Conservation (phyloP, 2,888 invertebrate genomes). For the Notocelia uddmanniana region DNA sequence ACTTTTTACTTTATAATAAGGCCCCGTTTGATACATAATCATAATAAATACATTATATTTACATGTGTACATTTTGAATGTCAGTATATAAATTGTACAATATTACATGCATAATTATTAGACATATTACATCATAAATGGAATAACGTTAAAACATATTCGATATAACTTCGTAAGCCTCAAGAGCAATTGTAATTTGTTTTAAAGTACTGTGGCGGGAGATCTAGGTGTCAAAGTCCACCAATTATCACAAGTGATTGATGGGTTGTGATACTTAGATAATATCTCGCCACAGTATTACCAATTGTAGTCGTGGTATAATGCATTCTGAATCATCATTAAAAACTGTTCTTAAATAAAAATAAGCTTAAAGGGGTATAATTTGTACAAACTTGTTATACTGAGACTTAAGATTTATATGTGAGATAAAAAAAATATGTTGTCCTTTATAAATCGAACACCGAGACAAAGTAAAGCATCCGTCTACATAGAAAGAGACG, state of each 20-base stretch:
- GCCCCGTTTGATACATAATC: slow-evolving; percentile 39
- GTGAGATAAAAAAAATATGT: not conserved
- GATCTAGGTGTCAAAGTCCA: not conserved
- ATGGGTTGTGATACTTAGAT: not conserved
- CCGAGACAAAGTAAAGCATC: not conserved
- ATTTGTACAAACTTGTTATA: too few species aligned
- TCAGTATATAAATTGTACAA: slow-evolving; percentile 29
- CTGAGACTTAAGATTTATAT: not conserved
- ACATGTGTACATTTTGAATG: slow-evolving; percentile 32
- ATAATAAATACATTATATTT: slow-evolving; percentile 43
- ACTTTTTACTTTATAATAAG: slow-evolving; percentile 27
- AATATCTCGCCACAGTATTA: not conserved
- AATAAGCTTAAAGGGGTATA: too few species aligned
- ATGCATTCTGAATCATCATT: not conserved
- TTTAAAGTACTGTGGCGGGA: not conserved
- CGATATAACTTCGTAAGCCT: slow-evolving; percentile 1
- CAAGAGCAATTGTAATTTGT: not conserved
- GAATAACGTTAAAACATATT: slow-evolving; percentile 8
- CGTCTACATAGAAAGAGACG: not conserved
- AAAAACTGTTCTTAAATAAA: too few species aligned
- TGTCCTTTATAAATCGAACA: not conserved
- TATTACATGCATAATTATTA: slow-evolving; percentile 28
- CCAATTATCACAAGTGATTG: not conserved
- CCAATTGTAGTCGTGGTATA: not conserved
- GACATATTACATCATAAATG: not conserved